Base-by-base conservation (phyloP, 1,140 invertebrate genomes). In the Tetramorium alpestre region DNA sequence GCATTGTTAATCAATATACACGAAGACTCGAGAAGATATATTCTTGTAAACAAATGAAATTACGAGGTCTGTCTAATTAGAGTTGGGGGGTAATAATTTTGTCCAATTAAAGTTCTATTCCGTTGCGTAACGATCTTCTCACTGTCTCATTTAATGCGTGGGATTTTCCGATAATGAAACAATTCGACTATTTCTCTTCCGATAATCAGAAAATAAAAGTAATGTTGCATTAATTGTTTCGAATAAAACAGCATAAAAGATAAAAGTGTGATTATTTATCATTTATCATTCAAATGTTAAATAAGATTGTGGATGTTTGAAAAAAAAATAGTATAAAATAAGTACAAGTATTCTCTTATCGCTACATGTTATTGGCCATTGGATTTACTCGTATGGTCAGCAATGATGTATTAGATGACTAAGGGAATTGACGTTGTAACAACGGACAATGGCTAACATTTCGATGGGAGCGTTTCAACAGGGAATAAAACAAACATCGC, bases 401-500 rank as follows among this genome's bases (percentile, higher is more conserved):
- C 25, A n/a, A 33, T 51, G 65, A 78, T 25, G 18, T 49, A 64
- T 70, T 41, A 81, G 33, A 81, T 56, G 22, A 80, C 33, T 38
- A 54, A 70, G 16, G 6, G n/a, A 16, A 56, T 41, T 70, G 64
- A 81, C 49, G 65, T 81, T 56, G 64, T n/a, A 51, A 80, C n/a
- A 51, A n/a, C 49, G 16, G 33, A 47, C 47, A 77, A n/a, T 62
- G 8, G 28, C 44, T n/a, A 69, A 70, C 16, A 81, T 65, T 78
- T 78, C 41, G 16, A 41, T 81, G n/a, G 33, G 13, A 54, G 16
- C n/a, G 38, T 56, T 70, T 54, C 64, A n/a, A 18, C 16, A 16
- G 41, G 6, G 33, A 41, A 70, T 70, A 70, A 81, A 81, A 81
- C 28, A 81, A 81, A 70, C 49, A 70, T 44, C 2, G 22, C 78